These are phyloP conservation scores for Micromesistius poutassou DNA, from an alignment of 2,797 vertebrate genomes.

Conservation along the genomic window DNA sequence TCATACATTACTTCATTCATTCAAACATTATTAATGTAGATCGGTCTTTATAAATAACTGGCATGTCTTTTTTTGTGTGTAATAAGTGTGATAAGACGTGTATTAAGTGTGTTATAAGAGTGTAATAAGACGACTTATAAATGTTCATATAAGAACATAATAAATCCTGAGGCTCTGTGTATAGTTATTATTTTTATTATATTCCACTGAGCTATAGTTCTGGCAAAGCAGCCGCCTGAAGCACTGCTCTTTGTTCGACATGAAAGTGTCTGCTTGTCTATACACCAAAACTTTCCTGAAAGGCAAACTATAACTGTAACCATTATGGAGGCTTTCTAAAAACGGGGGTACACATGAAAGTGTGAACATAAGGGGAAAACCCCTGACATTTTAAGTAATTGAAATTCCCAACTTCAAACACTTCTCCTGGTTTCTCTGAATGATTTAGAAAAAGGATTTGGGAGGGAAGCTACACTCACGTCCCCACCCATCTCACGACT, in stretches of 20 bases:
- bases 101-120: too few species aligned
- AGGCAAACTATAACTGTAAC: background rate
- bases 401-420: conserved; percentile 4
- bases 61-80: too few species aligned
- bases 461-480: background rate
- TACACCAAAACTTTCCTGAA: background rate
- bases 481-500: background rate
- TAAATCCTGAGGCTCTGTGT: background rate
- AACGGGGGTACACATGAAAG: background rate
- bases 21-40: too few species aligned
- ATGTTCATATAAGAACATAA: background rate
- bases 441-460: background rate
- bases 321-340: background rate
- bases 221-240: background rate
- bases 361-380: background rate
- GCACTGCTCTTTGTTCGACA: background rate
- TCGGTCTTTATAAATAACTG: too few species aligned
- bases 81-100: too few species aligned
- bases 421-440: background rate
- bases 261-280: background rate
- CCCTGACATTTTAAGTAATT: background rate
- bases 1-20: background rate
- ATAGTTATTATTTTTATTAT: background rate
- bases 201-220: background rate
- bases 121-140: background rate